A percentile compares a stretch with the other conserved stretches of the same genome.
phyloP scores from a whole-genome alignment of 2,797 vertebrate species.

The Danio albolineatus region DNA sequence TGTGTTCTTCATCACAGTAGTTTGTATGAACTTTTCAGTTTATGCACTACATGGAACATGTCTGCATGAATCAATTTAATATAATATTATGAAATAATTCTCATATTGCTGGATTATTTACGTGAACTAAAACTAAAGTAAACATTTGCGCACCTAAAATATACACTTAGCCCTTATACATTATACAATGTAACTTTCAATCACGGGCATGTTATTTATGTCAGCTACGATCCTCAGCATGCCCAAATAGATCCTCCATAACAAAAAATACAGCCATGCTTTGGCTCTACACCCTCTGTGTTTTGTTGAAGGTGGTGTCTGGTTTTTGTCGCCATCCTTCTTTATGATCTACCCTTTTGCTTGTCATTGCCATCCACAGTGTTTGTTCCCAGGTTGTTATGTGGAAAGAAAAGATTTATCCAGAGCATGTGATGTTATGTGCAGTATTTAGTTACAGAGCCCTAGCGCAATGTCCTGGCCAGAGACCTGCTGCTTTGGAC shows the following conservation, averaged over 20 bases:
- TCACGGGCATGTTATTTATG: constrained; percentile 19
- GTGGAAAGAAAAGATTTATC: constrained; percentile 55
- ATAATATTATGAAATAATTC: neutral
- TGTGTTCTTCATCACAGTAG: too few relatives aligned
- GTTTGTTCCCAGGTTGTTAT: constrained; percentile 55
- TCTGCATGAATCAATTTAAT: neutral
- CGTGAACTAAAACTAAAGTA: neutral
- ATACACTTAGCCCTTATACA: constrained; percentile 1
- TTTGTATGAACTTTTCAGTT: too few relatives aligned
- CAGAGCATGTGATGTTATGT: constrained; percentile 51
- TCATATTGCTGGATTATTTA: neutral
- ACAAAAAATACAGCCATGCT: constrained; percentile 32
- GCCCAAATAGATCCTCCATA: constrained; percentile 33
- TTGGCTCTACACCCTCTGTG: constrained; percentile 57
- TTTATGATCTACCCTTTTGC: constrained; percentile 46
- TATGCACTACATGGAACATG: too few relatives aligned
- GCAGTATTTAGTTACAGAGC: constrained; percentile 40
- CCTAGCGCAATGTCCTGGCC: constrained; percentile 43
- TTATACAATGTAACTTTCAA: neutral
- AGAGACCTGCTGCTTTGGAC: constrained; percentile 20
- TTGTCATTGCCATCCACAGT: constrained; percentile 41
- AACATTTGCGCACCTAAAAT: neutral
- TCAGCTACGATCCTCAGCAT: constrained; percentile 27
- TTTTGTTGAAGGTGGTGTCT: constrained; percentile 47
- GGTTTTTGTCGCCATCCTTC: constrained; percentile 49